Base-by-base conservation (phyloP, 2,113 vertebrate genomes). In the Strix uralensis region DNA sequence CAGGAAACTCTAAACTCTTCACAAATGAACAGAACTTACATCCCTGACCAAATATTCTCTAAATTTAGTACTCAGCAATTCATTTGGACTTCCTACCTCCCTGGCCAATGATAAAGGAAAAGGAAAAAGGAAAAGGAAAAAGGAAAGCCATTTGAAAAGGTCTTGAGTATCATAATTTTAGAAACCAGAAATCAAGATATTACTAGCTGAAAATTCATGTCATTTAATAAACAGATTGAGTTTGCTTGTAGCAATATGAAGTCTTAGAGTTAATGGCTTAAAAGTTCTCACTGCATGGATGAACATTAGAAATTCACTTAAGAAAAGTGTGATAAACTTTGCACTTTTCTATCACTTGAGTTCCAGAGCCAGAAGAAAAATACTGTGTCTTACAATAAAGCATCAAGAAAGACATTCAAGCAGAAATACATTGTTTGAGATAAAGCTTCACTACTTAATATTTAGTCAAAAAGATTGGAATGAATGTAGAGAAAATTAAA, bases 1-100 rank as follows among this genome's bases (percentile, higher is more conserved):
- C 1, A 0, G 10, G 30, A 19, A 65, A 72, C 11, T n/a, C 52
- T 15, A n/a, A 36, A 4, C 2, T 73, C 18, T 8, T 52, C 38
- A 62, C 54, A 44, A 16, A 36, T 18, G 10, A 62, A 3, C 19
- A 67, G 61, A 44, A 55, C 5, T 38, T 38, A 38, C 8, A 38
- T 38, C 36, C 36, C 36, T 38, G 36, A 38, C 7, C 29, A 36
- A 20, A 11, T 27, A 9, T n/a, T 59, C 4, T 36, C 65, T 55
- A 47, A 20, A 58, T 36, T 23, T 27, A n/a, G 5, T 47, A 47
- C 7, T 77, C 12, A 46, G 40, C 2, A 11, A 40, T 38, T 88
- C 6, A 17, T 46, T 72, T 30, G 26, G 32, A 46, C 9, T n/a
- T 40, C 20, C 14, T 63, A 4, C 7, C 14, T 75, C 20, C 21